These are phyloP conservation scores for Cisticola juncidis DNA, from an alignment of 2,113 vertebrate species.

Conservation along the genomic window DNA sequence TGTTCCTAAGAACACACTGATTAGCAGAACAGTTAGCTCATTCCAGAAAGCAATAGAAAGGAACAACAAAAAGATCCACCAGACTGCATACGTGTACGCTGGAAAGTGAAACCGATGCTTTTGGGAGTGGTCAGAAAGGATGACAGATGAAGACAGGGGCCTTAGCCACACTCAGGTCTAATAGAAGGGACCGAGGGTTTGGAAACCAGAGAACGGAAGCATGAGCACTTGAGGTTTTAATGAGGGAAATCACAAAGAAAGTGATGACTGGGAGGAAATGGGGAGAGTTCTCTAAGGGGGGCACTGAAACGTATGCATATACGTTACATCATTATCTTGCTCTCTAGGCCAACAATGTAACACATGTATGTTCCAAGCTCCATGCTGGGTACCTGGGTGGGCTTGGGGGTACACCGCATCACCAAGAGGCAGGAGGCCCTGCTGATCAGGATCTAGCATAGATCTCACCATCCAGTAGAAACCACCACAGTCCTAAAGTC, in stretches of 20 bases:
- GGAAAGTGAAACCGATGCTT: neutral
- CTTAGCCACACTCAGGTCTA: neutral
- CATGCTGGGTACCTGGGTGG: neutral
- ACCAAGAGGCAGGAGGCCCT: neutral
- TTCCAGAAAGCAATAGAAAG: neutral
- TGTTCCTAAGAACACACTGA: neutral
- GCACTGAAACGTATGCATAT: neutral
- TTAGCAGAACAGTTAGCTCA: neutral
- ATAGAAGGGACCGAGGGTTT: neutral
- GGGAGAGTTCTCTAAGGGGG: neutral
- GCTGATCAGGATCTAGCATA: neutral
- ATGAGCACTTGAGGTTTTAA: neutral
- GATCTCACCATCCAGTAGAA: neutral
- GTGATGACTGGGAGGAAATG: neutral
- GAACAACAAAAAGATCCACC: neutral
- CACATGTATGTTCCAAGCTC: neutral
- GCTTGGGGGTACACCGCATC: neutral
- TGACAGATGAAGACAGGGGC: neutral
- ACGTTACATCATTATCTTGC: neutral
- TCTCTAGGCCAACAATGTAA: neutral
- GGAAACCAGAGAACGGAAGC: neutral
- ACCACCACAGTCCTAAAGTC: neutral
- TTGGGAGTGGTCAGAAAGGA: neutral
- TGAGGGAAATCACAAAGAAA: neutral
- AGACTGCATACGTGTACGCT: neutral